Percentiles rank a stretch among this genome's conserved stretches.
phyloP scores from a whole-genome alignment of 2,113 vertebrate genomes.

The Cariama cristata region DNA sequence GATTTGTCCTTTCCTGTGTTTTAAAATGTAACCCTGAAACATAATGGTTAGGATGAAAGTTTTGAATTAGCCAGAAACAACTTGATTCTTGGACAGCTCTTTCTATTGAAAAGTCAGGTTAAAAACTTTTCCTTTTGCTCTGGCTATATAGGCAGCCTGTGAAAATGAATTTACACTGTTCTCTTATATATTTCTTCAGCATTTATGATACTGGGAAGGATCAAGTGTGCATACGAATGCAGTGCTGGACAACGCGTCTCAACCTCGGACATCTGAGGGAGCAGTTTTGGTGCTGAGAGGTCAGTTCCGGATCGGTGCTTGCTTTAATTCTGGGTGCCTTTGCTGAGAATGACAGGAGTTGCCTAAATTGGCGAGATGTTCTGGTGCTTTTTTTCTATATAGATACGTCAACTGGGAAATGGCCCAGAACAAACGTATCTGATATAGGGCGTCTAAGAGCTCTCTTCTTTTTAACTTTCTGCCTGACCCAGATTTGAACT shows the following conservation, averaged over 20 bases:
- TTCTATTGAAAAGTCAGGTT: neutral
- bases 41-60: neutral
- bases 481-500: neutral
- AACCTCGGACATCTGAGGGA: neutral
- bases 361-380: neutral
- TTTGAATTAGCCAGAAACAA: neutral
- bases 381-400: neutral
- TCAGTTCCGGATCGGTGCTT: neutral
- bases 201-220: neutral
- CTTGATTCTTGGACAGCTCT: neutral
- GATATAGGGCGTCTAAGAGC: neutral
- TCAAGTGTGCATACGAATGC: neutral
- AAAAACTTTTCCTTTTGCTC: neutral
- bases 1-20: neutral
- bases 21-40: neutral
- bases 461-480: neutral
- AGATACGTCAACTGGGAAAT: neutral
- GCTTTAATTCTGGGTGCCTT: neutral
- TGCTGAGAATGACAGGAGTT: neutral
- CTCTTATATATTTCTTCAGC: neutral
- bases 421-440: rapidly evolving
- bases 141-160: neutral
- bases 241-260: rapidly evolving
- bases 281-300: neutral
- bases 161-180: neutral